Percentiles rank a stretch among this genome's conserved stretches.
Evolutionary conservation across 2,797 vertebrate species (phyloP).

Genomic region (Octomys mimax): DNA sequence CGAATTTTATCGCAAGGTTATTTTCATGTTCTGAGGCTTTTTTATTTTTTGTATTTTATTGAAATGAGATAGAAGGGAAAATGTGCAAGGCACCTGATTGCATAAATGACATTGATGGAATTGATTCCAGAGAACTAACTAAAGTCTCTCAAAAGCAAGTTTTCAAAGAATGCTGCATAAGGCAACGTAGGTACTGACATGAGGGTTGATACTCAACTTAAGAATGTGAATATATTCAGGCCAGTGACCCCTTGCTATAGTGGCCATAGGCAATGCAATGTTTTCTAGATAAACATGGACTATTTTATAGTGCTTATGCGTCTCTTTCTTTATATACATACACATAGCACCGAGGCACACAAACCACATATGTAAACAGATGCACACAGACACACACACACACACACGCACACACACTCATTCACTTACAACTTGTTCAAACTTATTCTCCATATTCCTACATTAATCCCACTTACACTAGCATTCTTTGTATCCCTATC

Average conservation of each 20-base stretch:
- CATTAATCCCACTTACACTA: background rate
- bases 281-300: background rate
- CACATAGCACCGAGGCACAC: too few species aligned
- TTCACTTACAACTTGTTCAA: background rate
- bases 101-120: background rate
- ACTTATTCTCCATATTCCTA: background rate
- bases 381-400: too few species aligned
- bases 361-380: background rate
- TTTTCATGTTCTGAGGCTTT: background rate
- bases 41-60: background rate
- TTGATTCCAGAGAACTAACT: background rate
- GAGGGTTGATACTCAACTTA: background rate
- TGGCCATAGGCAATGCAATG: background rate
- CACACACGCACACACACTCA: too few species aligned
- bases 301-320: background rate
- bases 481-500: background rate
- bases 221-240: background rate
- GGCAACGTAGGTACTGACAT: background rate
- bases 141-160: background rate
- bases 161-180: background rate
- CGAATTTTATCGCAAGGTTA: background rate
- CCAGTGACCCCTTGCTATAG: background rate
- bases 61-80: background rate
- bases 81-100: background rate
- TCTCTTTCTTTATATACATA: background rate